Evolutionary conservation across 2,888 invertebrate genomes (phyloP).

Genomic region (Drosophila stalkeri): DNA sequence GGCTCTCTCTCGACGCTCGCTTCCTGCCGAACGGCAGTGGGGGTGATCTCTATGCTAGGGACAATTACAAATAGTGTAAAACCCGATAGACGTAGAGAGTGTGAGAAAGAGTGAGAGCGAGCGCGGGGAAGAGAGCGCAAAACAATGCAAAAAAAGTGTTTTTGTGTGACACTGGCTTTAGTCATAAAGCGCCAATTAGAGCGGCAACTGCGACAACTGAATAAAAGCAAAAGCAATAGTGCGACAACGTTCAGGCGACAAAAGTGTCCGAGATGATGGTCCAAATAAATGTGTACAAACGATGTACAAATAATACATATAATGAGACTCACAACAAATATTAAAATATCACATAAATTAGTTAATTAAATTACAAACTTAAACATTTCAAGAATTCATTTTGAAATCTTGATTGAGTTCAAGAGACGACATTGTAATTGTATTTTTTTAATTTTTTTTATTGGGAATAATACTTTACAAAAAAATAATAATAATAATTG

Average conservation of each 20-base stretch:
- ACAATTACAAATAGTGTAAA: constrained; percentile 14
- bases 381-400: not conserved
- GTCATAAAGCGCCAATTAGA: constrained; percentile 46
- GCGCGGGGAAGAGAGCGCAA: not conserved
- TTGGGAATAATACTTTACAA: not conserved
- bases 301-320: not conserved
- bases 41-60: constrained; percentile 28
- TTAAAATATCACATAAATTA: not conserved
- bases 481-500: not conserved
- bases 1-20: constrained; percentile 52
- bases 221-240: constrained; percentile 33
- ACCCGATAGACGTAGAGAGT: not conserved
- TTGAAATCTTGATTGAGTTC: not conserved
- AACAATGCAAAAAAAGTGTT: not conserved
- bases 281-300: not conserved
- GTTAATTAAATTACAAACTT: not conserved
- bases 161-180: constrained; percentile 32
- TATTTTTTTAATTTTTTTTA: not conserved
- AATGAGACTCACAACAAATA: not conserved
- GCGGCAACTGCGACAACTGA: constrained; percentile 8
- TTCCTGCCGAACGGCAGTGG: constrained; percentile 49
- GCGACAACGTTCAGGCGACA: constrained; percentile 19
- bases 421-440: not conserved
- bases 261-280: constrained; percentile 25
- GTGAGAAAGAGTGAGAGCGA: not conserved